Base-by-base conservation (phyloP, 2,797 vertebrate genomes). In the Lithobates pipiens region DNA sequence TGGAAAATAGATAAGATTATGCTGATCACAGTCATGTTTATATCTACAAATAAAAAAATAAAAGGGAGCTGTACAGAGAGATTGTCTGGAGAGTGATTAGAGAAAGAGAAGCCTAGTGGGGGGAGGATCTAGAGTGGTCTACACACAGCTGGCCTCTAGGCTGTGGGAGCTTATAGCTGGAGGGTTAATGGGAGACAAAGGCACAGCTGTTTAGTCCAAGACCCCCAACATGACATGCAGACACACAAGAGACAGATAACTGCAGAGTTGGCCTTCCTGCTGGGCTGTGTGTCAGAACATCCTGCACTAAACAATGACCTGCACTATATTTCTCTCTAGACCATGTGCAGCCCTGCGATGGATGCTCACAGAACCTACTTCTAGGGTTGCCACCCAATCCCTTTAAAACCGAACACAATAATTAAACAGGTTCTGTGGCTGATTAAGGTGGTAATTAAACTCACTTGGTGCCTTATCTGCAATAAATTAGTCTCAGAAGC, bases 161-260 rank as follows among this genome's bases (percentile, higher is more conserved):
- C 36, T 57, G 10, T 71, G n/a, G 80, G 54, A 39, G 69, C 27
- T 72, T 57, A 15, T 44, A 80, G 42, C 36, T 27, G 32, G 69
- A 76, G 80, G 72, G 42, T 18, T 63, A 69, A 34, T 77, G 16
- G 69, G 57, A 63, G 71, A 84, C 75, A 84, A 84, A 84, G 50
- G 21, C 65, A 81, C 72, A 81, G 72, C 71, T 80, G 84, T 76
- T 85, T 61, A 76, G 77, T 85, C 36, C 68, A 71, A 63, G 72
- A 85, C 84, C 77, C 77, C 46, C 71, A 34, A 46, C 57, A 44
- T 75, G 77, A 75, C 63, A 78, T 63, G 65, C 44, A 74, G 23
- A 57, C 68, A 84, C 50, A 54, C 42, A 83, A 83, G n/a, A 76
- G 73, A 83, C 73, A 76, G 82, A 69, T 83, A 76, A 54, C 46